Percentiles rank a stretch among this genome's conserved stretches.
phyloP scores from a whole-genome alignment of 2,797 vertebrate genomes.

The Anas georgica region DNA sequence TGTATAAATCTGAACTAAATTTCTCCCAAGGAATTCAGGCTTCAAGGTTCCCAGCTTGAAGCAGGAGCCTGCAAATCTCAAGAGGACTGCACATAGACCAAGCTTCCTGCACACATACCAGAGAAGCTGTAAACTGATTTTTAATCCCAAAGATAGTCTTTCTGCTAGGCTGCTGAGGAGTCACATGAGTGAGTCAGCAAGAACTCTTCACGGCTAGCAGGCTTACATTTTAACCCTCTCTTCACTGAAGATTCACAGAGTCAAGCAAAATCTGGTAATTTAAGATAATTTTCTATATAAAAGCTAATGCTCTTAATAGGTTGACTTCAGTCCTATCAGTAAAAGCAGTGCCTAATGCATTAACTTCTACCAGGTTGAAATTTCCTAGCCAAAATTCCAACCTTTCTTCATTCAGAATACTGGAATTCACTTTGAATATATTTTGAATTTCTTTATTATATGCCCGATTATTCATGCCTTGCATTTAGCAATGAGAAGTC shows the following conservation, averaged over 20 bases:
- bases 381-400: not conserved
- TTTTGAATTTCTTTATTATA: not conserved
- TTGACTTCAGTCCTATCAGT: not conserved
- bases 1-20: not conserved
- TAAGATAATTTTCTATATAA: not conserved
- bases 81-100: not conserved
- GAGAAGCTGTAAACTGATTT: not conserved
- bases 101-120: accelerated
- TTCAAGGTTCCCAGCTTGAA: not conserved
- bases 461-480: not conserved
- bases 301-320: not conserved
- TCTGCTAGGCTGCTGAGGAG: not conserved
- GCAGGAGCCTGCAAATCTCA: not conserved
- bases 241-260: not conserved
- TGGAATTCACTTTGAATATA: not conserved
- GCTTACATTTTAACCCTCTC: not conserved
- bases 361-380: not conserved
- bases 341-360: not conserved
- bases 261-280: not conserved
- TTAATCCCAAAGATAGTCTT: conserved; percentile 12
- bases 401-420: not conserved
- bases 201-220: not conserved
- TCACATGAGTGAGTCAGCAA: conserved; percentile 56
- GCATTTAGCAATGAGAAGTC: not conserved
- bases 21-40: not conserved